phyloP scores from a whole-genome alignment of 2,888 invertebrate genomes.

The Thumatha senex region DNA sequence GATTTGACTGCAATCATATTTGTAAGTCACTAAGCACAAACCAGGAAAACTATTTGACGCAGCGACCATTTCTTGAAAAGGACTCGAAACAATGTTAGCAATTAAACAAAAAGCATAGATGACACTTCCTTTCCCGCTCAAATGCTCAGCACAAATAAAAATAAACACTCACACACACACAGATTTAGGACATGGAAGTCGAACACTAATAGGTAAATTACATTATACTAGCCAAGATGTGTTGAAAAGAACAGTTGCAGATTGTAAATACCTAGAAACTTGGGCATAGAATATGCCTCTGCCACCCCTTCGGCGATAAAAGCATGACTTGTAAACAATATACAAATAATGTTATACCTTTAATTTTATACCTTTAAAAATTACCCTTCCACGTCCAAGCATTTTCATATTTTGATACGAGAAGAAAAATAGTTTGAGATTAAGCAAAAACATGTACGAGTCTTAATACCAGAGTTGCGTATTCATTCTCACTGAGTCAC shows the following conservation, averaged over 20 bases:
- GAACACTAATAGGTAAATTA: conserved; percentile 36
- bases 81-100: conserved; percentile 38
- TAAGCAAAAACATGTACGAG: not conserved
- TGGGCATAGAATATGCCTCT: no score
- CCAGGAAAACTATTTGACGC: conserved; percentile 15
- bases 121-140: conserved; percentile 69
- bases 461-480: conserved; percentile 34
- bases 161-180: conserved; percentile 52
- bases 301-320: no score
- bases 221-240: conserved; percentile 19
- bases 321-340: no score
- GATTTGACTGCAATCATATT: conserved; percentile 29
- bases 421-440: no score
- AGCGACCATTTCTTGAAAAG: conserved; percentile 14
- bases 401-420: no score
- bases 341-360: no score
- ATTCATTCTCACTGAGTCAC: conserved; percentile 51
- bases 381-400: no score
- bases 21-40: conserved; percentile 18
- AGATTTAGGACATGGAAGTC: conserved; percentile 15
- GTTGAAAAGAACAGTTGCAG: conserved; percentile 12
- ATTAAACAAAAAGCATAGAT: conserved; percentile 58
- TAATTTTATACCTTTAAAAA: no score
- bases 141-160: conserved; percentile 59
- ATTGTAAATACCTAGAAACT: no score